Evolutionary conservation across 2,113 vertebrate genomes (phyloP).

Genomic region (Sinocyclocheilus anshuiensis): DNA sequence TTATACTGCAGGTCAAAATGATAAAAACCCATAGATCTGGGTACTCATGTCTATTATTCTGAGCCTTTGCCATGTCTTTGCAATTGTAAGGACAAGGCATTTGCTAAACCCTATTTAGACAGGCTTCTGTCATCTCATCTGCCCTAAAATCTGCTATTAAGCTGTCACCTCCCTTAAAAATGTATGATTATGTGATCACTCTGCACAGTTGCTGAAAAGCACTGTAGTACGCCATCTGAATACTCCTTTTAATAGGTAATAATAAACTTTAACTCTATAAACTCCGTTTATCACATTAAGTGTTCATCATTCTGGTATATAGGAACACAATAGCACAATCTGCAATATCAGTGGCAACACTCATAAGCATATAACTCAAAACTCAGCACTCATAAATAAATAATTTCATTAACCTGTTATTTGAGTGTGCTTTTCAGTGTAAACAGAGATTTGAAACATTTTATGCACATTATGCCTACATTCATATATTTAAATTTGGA

Average conservation of each 20-base stretch:
- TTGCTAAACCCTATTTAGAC: neutral
- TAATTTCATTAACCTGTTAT: neutral
- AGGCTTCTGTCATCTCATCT: slow-evolving; percentile 6
- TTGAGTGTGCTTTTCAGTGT: neutral
- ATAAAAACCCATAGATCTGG: neutral
- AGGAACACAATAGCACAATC: neutral
- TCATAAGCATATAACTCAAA: neutral
- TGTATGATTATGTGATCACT: neutral
- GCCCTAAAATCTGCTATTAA: neutral
- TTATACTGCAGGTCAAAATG: neutral
- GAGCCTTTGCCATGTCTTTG: neutral
- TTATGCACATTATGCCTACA: neutral
- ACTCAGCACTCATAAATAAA: neutral
- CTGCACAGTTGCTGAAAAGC: slow-evolving; percentile 12
- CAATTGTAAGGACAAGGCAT: neutral
- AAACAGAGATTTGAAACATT: neutral
- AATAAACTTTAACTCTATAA: neutral
- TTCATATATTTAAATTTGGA: neutral
- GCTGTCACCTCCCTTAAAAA: neutral
- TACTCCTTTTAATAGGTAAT: neutral
- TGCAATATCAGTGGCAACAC: neutral
- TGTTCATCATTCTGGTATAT: neutral
- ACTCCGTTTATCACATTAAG: neutral
- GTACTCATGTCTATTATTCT: neutral
- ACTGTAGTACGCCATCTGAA: neutral